A percentile compares a stretch with the other conserved stretches of the same genome.
These are phyloP conservation scores for Pemphigus obesinymphae DNA, from an alignment of 1,140 invertebrate genomes.

Conservation along the genomic window DNA sequence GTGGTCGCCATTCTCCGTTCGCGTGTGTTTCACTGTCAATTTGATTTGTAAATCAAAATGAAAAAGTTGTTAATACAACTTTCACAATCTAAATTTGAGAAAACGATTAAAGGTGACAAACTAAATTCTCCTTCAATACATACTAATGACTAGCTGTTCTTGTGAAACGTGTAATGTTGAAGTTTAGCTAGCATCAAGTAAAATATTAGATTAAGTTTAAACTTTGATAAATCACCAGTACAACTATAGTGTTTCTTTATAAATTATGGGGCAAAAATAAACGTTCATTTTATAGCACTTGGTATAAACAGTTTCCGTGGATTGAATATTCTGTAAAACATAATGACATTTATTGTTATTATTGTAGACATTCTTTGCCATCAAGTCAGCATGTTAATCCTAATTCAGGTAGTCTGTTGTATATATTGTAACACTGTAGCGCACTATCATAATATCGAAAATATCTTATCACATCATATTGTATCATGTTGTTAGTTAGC, in stretches of 20 bases:
- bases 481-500: too few relatives aligned
- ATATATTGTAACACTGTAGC: too few relatives aligned
- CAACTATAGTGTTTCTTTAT: conserved; percentile 1
- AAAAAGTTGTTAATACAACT: background rate
- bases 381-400: background rate
- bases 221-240: background rate
- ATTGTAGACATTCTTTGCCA: conserved; percentile 6
- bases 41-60: background rate
- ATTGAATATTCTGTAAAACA: background rate
- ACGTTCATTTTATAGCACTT: conserved; percentile 5
- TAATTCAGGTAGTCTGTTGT: background rate
- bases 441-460: too few relatives aligned
- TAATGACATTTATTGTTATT: background rate
- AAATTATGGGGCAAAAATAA: background rate
- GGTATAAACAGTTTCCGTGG: conserved; percentile 1
- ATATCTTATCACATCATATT: too few relatives aligned
- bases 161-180: background rate
- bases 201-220: background rate
- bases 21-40: background rate
- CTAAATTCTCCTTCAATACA: background rate
- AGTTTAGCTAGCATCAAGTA: too few relatives aligned
- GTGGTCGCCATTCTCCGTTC: background rate
- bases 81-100: background rate
- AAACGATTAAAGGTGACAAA: background rate
- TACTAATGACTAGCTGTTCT: background rate